Evolutionary conservation across 35 echinoderm and acorn worm species (phyloP).

Genomic region (Heliocidaris erythrogramma): DNA sequence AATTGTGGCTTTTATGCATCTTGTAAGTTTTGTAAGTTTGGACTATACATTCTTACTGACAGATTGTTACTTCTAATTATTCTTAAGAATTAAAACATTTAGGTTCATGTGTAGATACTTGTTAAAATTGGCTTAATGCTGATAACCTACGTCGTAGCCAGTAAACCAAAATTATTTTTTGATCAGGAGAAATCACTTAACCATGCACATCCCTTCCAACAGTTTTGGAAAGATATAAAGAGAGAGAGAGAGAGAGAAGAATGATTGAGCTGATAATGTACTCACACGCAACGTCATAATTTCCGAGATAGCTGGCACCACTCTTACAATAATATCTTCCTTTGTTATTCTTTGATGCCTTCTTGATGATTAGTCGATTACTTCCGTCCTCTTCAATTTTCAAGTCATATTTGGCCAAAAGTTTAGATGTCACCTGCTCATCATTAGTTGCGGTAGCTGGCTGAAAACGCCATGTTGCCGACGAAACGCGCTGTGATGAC

Average conservation of each 20-base stretch:
- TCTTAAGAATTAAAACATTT: no score
- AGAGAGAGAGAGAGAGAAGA: not conserved
- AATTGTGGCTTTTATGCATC: no score
- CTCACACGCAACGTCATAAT: conserved; percentile 32
- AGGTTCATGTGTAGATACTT: no score
- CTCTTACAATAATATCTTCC: conserved; percentile 33
- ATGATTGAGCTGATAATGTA: not conserved
- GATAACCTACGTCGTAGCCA: no score
- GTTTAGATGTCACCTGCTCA: not conserved
- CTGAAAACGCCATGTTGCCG: conserved; percentile 33
- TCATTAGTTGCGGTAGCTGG: not conserved
- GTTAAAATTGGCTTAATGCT: no score
- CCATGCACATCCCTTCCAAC: no score
- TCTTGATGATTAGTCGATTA: conserved; percentile 16
- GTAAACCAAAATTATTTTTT: no score
- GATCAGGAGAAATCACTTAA: no score
- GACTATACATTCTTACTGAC: no score
- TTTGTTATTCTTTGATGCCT: not conserved
- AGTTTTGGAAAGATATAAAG: no score
- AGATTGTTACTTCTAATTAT: no score
- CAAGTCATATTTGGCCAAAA: not conserved
- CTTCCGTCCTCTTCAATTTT: not conserved
- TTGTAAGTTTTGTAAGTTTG: no score
- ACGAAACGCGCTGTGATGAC: not conserved
- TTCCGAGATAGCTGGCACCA: conserved; percentile 29